Conservation (phyloP, 2,888 invertebrate genomes). For the Glaucopsyche alexis region DNA sequence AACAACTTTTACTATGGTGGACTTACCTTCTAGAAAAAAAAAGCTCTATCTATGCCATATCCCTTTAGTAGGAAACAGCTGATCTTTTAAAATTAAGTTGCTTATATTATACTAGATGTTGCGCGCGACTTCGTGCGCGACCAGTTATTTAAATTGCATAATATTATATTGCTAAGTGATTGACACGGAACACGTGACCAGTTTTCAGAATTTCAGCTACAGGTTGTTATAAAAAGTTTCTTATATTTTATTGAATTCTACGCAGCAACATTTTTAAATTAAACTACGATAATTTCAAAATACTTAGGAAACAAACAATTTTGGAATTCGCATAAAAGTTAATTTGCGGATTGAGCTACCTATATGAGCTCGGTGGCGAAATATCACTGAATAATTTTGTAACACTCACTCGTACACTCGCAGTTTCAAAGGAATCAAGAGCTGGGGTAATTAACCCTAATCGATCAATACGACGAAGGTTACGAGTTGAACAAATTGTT, state of each 20-base stretch:
- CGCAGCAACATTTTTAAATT: no score
- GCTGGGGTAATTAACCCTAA: constrained; percentile 40
- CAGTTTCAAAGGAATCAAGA: constrained; percentile 25
- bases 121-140: background rate
- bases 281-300: no score
- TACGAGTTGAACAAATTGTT: constrained; percentile 35
- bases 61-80: no score
- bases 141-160: background rate
- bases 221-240: background rate
- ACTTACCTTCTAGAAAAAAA: no score
- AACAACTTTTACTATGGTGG: no score
- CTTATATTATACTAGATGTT: no score
- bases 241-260: background rate
- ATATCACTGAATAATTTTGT: background rate
- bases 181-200: background rate
- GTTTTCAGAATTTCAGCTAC: background rate
- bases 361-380: background rate
- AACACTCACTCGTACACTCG: constrained; percentile 8
- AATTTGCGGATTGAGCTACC: background rate
- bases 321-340: background rate
- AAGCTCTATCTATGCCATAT: no score
- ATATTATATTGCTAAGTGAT: background rate
- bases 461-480: constrained; percentile 43
- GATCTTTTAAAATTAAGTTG: no score
- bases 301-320: background rate